Evolutionary conservation across 2,888 invertebrate genomes (phyloP), one percentile per base, ranked within the genome.

Genomic region (Andrena camellia): DNA sequence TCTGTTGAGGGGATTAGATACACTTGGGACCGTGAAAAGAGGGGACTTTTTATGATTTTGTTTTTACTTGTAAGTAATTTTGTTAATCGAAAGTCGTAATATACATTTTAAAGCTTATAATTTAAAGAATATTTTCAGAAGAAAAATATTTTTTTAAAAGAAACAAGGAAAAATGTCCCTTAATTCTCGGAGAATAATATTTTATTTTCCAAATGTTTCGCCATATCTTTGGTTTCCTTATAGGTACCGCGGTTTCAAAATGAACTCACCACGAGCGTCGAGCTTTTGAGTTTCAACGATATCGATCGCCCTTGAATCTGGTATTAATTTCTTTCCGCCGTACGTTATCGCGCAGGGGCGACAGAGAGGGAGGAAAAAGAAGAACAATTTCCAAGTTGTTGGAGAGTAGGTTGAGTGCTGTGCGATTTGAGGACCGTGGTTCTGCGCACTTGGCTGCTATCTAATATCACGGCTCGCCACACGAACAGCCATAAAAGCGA

Each of bases 401-500:
- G 69, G 86, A 74, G 82, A 82, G 81, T 70, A 84, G 74, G 85
- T 84, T 78, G 86, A 85, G 85, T 86, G 77, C 71, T 74, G 78
- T 85, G 80, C 86, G 86, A 87, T 87, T 85, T 86, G 85, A 85
- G 86, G 83, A 81, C 52, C 62, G 69, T 77, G 87, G 78, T 86
- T 86, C 84, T 77, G 86, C 86, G 85, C 86, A 86, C 81, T 87
- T 81, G 78, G 80, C 70, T 74, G 86, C 84, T 84, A 89, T 89
- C 87, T 89, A 91, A 92, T 91, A 92, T 91, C 89, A 87, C 88
- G 89, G 85, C 83, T 89, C 90, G 86, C 91, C 90, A 90, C 91
- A 90, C 90, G 89, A 90, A 91, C 91, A 90, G 89, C 89, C 90
- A 91, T 92, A 92, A 92, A 92, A 91, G 88, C 90, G 91, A 92